phyloP scores from a whole-genome alignment of 1,140 invertebrate genomes.

The Orchesella cincta region DNA sequence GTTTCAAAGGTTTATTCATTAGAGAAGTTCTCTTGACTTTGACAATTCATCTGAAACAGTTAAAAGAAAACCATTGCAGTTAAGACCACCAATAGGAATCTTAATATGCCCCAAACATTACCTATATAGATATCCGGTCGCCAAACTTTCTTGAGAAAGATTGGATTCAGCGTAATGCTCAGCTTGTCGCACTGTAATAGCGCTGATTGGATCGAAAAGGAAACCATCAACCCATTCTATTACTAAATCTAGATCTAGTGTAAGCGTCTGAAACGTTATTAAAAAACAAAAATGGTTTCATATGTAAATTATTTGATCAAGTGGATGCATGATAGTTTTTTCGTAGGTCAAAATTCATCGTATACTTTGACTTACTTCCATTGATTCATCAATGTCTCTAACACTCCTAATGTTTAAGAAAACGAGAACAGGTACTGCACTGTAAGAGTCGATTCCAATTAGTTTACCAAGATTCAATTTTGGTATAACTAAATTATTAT shows the following conservation, averaged over 20 bases:
- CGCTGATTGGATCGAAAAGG: constrained; percentile 30
- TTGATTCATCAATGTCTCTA: constrained; percentile 29
- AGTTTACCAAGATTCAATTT: constrained; percentile 36
- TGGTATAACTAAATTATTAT: constrained; percentile 42
- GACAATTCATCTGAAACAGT: constrained; percentile 28
- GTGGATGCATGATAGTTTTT: not conserved
- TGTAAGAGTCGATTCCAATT: constrained; percentile 27
- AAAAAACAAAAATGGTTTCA: not conserved
- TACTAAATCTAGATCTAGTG: constrained; percentile 12
- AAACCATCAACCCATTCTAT: constrained; percentile 43
- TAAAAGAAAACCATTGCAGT: not conserved
- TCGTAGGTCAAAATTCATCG: too few relatives aligned
- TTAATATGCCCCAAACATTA: not conserved
- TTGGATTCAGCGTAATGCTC: constrained; percentile 36
- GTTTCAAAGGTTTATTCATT: constrained; percentile 32
- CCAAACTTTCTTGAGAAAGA: constrained; percentile 42
- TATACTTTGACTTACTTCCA: constrained; percentile 19
- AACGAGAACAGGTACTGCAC: constrained; percentile 35
- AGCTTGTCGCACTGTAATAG: not conserved
- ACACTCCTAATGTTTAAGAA: constrained; percentile 36
- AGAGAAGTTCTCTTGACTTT: constrained; percentile 26
- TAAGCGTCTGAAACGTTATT: not conserved
- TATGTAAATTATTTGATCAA: too few relatives aligned
- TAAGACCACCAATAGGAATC: too few relatives aligned
- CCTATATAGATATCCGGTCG: constrained; percentile 39